A percentile compares a stretch with the other conserved stretches of the same genome.
Evolutionary conservation across 2,888 invertebrate genomes (phyloP).

Genomic region (Nycteola revayana): DNA sequence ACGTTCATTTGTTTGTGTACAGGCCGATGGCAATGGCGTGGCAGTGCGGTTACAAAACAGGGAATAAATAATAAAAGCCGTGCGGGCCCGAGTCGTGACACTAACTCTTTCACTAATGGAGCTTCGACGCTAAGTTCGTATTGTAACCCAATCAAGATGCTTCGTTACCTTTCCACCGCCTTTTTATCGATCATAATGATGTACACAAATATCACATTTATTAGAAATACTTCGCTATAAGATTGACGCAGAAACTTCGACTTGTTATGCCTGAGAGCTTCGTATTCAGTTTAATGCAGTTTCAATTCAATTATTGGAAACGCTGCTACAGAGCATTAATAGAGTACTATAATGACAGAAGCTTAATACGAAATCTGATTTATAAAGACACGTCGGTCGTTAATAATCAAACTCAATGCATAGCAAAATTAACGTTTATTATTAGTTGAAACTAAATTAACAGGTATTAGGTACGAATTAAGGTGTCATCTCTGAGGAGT

Average conservation of each 20-base stretch:
- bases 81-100: conserved; percentile 72
- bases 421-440: no score
- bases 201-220: conserved; percentile 27
- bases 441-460: no score
- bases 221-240: conserved; percentile 13
- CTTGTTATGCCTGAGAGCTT: conserved; percentile 1
- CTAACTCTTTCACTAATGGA: conserved; percentile 76
- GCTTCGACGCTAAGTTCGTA: conserved; percentile 60
- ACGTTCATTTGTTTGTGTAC: conserved; percentile 64
- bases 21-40: conserved; percentile 47
- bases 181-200: conserved; percentile 59
- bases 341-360: no score
- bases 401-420: no score
- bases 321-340: no score
- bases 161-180: conserved; percentile 57
- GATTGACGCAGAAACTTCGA: conserved; percentile 10
- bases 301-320: no score
- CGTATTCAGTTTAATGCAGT: conserved; percentile 5
- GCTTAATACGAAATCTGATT: no score
- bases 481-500: no score
- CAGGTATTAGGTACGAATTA: no score
- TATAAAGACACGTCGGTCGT: no score
- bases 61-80: conserved; percentile 75
- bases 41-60: conserved; percentile 56
- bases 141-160: conserved; percentile 72